These are phyloP conservation scores for Eudyptes chrysolophus DNA, from an alignment of 2,113 vertebrate genomes.

Conservation along the genomic window DNA sequence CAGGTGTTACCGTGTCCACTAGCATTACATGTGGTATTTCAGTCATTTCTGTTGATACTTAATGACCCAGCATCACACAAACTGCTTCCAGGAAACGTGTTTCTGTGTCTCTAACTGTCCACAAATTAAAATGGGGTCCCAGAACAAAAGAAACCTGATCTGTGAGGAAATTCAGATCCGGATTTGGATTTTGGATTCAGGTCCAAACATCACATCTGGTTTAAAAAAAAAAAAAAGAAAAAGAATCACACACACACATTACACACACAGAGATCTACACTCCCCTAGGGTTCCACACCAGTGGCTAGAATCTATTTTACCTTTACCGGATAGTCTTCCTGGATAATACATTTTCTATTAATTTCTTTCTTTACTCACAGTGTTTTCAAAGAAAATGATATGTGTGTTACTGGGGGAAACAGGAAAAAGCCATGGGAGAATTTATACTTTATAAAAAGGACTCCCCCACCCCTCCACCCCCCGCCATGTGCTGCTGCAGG, in stretches of 20 bases:
- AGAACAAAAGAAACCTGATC: neutral
- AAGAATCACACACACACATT: neutral
- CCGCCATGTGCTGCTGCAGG: neutral
- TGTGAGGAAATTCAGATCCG: neutral
- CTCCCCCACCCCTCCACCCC: accelerated
- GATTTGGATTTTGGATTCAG: neutral
- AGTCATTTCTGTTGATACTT: neutral
- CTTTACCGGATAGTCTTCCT: neutral
- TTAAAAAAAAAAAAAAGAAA: neutral
- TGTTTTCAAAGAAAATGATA: neutral
- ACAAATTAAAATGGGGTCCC: neutral
- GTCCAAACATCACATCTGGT: neutral
- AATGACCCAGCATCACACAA: neutral
- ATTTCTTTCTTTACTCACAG: neutral
- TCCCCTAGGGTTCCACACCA: neutral
- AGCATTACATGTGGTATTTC: neutral
- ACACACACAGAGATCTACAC: neutral
- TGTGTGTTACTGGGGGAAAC: accelerated
- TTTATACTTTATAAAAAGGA: accelerated
- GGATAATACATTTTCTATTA: neutral
- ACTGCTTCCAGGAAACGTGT: neutral
- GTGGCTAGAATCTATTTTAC: neutral
- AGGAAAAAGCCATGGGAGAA: neutral
- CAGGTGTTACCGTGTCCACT: neutral
- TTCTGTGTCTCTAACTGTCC: neutral